Evolutionary conservation across 53 echinoderm and acorn worm genomes (phyloP), one percentile per base, ranked within the genome.

Genomic region (Henricia sp.): DNA sequence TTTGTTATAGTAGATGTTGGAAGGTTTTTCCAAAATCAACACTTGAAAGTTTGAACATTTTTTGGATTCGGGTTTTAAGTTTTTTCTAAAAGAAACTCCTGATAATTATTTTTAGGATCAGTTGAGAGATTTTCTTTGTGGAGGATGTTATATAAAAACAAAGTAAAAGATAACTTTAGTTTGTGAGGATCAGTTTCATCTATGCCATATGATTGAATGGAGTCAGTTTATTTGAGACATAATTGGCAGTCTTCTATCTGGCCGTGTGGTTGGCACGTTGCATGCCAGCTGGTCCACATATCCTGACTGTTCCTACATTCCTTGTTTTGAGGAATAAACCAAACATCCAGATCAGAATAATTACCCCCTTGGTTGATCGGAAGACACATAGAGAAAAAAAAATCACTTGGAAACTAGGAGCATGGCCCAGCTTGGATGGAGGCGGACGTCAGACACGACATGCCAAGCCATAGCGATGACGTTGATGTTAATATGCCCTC

Each of bases 381-480:
- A 80, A 57, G 80, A 80, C 44, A 63, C 19, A 27, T 39, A 38
- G 6, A 53, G 16, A 73, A 52, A 37, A 25, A 57, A 37, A 40
- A 25, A n/a, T n/a, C n/a, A n/a, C n/a, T n/a, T n/a, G 11, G 51
- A 52, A n/a, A 56, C 27, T 50, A 10, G 27, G 28, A 76, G 42
- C 76, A 76, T 77, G 11, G n/a, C n/a, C n/a, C 50, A 42, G 24
- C 50, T 77, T 26, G 28, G 77, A 44, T 28, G 19, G 30, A 35
- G 30, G 60, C 41, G 59, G 28, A 60, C 77, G 77, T 77, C 77
- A 80, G 80, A 80, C 16, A 26, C 17, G 44, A 80, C 62, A 80
- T 80, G 46, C 64, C 80, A 80, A 40, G 6, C 80, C 44, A 27
- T 9, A 36, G 33, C 14, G 50, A 80, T 80, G 80, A 80, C 80